Base-by-base conservation (phyloP, 2,888 invertebrate genomes). In the Drosophila pullipes region DNA sequence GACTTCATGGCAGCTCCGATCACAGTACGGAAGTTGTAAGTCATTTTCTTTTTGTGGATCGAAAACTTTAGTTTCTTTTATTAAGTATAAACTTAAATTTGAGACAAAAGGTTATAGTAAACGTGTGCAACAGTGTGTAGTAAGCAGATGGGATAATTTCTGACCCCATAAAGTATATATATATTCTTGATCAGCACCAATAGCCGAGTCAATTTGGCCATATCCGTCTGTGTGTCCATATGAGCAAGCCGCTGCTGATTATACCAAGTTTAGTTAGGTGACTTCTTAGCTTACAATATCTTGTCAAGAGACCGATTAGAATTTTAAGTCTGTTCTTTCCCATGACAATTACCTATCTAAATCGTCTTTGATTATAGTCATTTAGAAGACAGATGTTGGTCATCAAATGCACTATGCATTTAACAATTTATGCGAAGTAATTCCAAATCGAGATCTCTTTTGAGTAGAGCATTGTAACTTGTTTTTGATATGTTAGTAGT, bases 1-100 rank as follows among this genome's bases (percentile, higher is more conserved):
- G 87, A 85, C 92, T 82, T 66, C 93, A 71, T 78, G 91, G 55
- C 59, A 91, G 41, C 65, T 78, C 90, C 0, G 87, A 76, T 77
- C 91, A 89, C 79, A 91, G 76, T 10, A 85, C 79, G 0, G 76
- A 91, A 72, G 78, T 93, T 60, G 93, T 93, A 74, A 86, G 91
- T 82, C 9, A 22, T 44, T 10, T 47, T 55, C 13, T 1, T 10
- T 30, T 25, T 0, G 18, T 28, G 10, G 0, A 39, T 44, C 11
- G 11, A 6, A 3, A 44, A 44, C 0, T 7, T 33, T 30, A 3
- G 7, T 33, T 3, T 13, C 4, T 4, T 31, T 31, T 22, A 55
- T 11, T 18, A 16, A 16, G 18, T n/a, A 37, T 28, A 13, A 6
- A 4, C 22, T 44, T 44, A 6, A 44, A 3, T 22, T 22, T 3